A percentile compares a stretch with the other conserved stretches of the same genome.
Evolutionary conservation across 2,797 vertebrate species (phyloP).

Genomic region (Sciurus vulgaris): DNA sequence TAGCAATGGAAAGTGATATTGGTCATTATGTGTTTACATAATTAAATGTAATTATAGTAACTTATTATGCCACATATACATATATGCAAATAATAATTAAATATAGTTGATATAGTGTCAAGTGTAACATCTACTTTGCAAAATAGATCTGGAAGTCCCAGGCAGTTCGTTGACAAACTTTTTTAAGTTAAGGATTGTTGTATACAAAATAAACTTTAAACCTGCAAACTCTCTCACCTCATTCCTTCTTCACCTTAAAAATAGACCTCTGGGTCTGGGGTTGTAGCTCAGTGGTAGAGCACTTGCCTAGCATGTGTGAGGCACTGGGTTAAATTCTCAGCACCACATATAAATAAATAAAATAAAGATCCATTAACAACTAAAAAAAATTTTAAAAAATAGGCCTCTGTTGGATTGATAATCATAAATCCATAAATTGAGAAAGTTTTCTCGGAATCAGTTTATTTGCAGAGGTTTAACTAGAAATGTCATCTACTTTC

Average conservation of each 20-base stretch:
- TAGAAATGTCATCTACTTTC: conserved; percentile 31
- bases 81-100: not conserved
- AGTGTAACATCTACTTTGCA: not conserved
- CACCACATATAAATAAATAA: too few relatives aligned
- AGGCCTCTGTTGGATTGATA: not conserved
- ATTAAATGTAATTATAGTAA: not conserved
- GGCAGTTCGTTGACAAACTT: not conserved
- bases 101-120: conserved; percentile 1
- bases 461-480: conserved; percentile 46
- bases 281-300: too few relatives aligned
- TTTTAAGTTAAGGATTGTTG: conserved; percentile 4
- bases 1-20: not conserved
- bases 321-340: too few relatives aligned
- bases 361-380: too few relatives aligned
- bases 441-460: not conserved
- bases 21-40: not conserved
- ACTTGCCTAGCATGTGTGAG: too few relatives aligned
- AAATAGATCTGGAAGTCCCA: conserved; percentile 37
- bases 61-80: not conserved
- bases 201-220: conserved; percentile 45
- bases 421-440: conserved; percentile 8
- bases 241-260: not conserved
- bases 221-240: not conserved
- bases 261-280: not conserved
- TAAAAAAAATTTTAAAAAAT: not conserved